These are phyloP conservation scores for Mormyrus lacerda DNA, from an alignment of 2,113 vertebrate species.

Conservation along the genomic window DNA sequence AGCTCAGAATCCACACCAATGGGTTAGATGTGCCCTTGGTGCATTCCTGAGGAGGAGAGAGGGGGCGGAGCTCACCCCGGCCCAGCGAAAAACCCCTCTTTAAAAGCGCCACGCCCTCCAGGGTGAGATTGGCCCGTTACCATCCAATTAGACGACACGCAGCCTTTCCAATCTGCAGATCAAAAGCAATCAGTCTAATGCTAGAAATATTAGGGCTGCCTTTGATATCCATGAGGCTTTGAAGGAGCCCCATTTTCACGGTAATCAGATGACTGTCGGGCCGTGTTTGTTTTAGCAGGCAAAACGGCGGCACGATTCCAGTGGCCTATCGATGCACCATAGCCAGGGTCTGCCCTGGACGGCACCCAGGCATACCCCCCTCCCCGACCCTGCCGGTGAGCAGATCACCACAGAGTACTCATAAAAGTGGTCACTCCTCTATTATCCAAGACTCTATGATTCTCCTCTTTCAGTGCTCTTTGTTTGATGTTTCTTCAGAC, in stretches of 20 bases:
- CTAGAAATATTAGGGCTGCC: slow-evolving; percentile 19
- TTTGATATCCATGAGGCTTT: slow-evolving; percentile 21
- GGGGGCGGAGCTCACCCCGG: not conserved
- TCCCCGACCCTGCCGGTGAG: not conserved
- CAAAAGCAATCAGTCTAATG: not conserved
- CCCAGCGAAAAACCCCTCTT: not conserved
- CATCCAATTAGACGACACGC: not conserved
- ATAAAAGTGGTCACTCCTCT: not conserved
- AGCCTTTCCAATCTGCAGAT: not conserved
- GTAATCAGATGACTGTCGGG: not conserved
- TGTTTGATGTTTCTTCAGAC: not conserved
- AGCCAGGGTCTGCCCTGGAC: not conserved
- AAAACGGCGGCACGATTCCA: not conserved
- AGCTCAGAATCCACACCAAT: slow-evolving; percentile 76
- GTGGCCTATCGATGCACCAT: not conserved
- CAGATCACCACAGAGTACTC: not conserved
- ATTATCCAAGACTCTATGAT: not conserved
- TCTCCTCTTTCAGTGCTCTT: not conserved
- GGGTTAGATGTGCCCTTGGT: slow-evolving; percentile 75
- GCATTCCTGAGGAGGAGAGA: slow-evolving; percentile 68
- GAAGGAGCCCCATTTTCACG: not conserved
- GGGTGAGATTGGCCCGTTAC: not conserved
- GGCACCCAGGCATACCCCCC: not conserved
- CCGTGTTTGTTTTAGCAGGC: not conserved
- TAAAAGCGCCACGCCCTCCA: not conserved